Conservation (phyloP, 1,140 invertebrate species). For the Neodiprion virginianus region DNA sequence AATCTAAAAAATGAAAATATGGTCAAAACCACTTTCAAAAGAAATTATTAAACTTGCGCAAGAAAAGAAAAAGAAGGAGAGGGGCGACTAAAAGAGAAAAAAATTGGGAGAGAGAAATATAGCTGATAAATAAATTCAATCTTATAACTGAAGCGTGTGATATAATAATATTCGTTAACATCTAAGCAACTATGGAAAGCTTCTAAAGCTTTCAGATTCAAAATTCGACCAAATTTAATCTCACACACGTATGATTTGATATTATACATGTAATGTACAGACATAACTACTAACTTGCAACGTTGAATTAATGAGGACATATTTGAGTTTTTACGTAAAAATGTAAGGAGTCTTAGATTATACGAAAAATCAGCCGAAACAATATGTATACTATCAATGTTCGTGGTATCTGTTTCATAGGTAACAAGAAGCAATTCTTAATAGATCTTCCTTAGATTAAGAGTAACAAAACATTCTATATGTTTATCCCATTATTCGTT, state of each 20-base stretch:
- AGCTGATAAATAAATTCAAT: not conserved
- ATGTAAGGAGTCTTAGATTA: too few relatives aligned
- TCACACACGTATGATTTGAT: not conserved
- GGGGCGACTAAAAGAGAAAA: too few relatives aligned
- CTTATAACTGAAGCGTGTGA: not conserved
- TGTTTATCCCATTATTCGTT: not conserved
- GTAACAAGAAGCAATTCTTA: not conserved
- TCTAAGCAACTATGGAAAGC: not conserved
- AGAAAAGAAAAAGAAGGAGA: too few relatives aligned
- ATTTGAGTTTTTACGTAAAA: too few relatives aligned
- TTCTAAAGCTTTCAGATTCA: not conserved
- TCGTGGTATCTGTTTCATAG: not conserved
- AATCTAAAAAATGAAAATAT: not conserved
- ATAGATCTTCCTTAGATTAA: not conserved
- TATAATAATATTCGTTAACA: not conserved
- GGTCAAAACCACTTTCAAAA: not conserved
- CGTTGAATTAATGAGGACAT: not conserved
- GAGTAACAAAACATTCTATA: not conserved
- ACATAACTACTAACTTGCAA: not conserved
- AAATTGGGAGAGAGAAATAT: too few relatives aligned
- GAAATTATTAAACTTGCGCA: not conserved
- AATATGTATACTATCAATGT: not conserved
- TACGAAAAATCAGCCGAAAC: not conserved
- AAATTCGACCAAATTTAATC: not conserved
- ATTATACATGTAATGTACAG: not conserved